Percentiles rank a stretch among this genome's conserved stretches.
Conservation (phyloP, 2,888 invertebrate genomes). For the Halocaridina rubra region DNA sequence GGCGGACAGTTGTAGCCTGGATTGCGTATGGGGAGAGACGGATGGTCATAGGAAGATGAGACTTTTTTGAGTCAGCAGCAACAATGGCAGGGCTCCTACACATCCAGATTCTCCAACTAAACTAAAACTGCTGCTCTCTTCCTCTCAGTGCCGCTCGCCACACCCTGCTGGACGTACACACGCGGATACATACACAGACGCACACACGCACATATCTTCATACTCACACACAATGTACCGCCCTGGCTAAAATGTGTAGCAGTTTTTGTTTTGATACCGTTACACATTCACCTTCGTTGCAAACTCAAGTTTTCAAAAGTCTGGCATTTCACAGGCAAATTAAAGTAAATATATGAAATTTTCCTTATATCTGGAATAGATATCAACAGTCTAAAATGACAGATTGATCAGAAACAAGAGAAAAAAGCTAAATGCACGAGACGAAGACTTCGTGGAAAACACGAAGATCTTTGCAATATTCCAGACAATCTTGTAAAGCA, state of each 20-base stretch:
- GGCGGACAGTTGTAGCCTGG: not conserved
- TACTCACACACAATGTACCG: constrained; percentile 15
- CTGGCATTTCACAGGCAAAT: too few species aligned
- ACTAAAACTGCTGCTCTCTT: constrained; percentile 30
- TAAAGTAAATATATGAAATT: too few species aligned
- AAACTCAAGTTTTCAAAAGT: too few species aligned
- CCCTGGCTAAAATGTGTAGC: constrained; percentile 24
- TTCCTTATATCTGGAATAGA: too few species aligned
- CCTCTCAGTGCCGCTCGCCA: constrained; percentile 28
- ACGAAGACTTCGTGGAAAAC: not conserved
- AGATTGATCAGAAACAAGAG: too few species aligned
- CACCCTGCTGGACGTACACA: constrained; percentile 34
- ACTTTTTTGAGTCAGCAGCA: not conserved
- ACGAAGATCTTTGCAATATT: not conserved
- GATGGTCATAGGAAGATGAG: not conserved
- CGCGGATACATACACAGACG: not conserved
- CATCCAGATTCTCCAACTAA: constrained; percentile 17
- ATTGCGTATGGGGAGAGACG: not conserved
- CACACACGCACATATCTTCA: constrained; percentile 23
- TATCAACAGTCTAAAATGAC: too few species aligned
- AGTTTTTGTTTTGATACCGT: constrained; percentile 30
- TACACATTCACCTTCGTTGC: not conserved
- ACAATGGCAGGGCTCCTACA: not conserved
- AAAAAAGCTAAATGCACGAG: not conserved
- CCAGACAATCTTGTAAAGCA: not conserved